Evolutionary conservation across 2,888 invertebrate species (phyloP).

Genomic region (Drosophila birchii): DNA sequence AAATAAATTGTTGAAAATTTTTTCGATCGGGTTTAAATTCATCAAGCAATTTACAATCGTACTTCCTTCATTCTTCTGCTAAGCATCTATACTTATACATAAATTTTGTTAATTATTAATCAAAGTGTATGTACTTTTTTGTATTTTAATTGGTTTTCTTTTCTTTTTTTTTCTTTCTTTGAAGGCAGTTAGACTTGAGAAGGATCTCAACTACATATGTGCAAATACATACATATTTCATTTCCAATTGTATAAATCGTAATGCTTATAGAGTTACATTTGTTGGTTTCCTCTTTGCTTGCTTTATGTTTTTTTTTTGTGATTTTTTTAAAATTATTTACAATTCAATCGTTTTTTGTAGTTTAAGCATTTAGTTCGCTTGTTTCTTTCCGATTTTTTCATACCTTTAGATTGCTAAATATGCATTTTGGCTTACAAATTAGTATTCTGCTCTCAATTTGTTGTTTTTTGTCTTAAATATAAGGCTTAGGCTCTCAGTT

Average conservation of each 20-base stretch:
- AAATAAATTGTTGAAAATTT: conserved; percentile 15
- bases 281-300: conserved; percentile 21
- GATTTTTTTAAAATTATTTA: conserved; percentile 35
- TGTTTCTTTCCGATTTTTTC: not conserved
- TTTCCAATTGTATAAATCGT: conserved; percentile 18
- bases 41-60: conserved; percentile 29
- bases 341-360: conserved; percentile 16
- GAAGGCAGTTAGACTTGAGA: conserved; percentile 68
- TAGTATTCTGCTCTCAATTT: conserved; percentile 51
- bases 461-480: conserved; percentile 23
- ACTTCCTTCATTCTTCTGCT: conserved; percentile 6
- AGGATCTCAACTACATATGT: conserved; percentile 43
- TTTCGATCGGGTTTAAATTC: conserved; percentile 14
- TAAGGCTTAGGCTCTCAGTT: conserved; percentile 29
- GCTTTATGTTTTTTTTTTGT: conserved; percentile 9
- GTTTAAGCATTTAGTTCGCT: conserved; percentile 24
- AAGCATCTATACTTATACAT: conserved; percentile 16
- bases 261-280: conserved; percentile 33
- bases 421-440: conserved; percentile 57
- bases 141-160: conserved; percentile 25
- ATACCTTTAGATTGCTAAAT: conserved; percentile 46
- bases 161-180: conserved; percentile 17
- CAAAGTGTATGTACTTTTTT: conserved; percentile 15
- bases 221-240: not conserved
- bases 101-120: conserved; percentile 11